phyloP scores from a whole-genome alignment of 2,113 vertebrate genomes.

The Chloropsis cyanopogon region DNA sequence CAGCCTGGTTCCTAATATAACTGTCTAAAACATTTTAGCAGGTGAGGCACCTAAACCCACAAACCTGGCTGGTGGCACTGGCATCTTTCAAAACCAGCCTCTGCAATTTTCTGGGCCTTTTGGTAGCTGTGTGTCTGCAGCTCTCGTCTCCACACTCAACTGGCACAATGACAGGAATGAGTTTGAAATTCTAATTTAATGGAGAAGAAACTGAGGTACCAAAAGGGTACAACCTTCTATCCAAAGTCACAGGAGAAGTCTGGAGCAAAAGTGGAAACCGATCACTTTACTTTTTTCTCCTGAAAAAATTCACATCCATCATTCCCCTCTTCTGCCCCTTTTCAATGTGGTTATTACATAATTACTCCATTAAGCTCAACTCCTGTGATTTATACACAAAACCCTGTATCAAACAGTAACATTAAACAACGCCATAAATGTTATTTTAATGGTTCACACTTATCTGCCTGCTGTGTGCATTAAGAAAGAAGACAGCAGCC shows the following conservation, averaged over 20 bases:
- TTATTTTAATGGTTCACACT: slow-evolving; percentile 6
- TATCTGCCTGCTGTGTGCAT: background rate
- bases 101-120: background rate
- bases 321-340: slow-evolving; percentile 1
- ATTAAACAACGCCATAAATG: slow-evolving; percentile 22
- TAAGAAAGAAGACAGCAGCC: background rate
- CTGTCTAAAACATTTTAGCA: background rate
- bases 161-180: background rate
- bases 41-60: background rate
- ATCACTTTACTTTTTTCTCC: background rate
- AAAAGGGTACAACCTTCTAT: background rate
- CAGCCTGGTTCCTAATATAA: background rate
- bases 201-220: background rate
- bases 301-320: background rate
- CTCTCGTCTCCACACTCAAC: background rate
- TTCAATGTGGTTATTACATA: background rate
- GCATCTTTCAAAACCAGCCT: background rate
- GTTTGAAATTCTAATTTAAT: background rate
- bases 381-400: slow-evolving; percentile 5
- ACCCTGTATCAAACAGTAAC: slow-evolving; percentile 9
- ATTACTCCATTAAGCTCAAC: slow-evolving; percentile 31
- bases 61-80: background rate
- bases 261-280: background rate
- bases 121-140: background rate
- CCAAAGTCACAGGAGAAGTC: background rate